Evolutionary conservation across 2,113 vertebrate genomes (phyloP).

Genomic region (Chinchilla lanigera): DNA sequence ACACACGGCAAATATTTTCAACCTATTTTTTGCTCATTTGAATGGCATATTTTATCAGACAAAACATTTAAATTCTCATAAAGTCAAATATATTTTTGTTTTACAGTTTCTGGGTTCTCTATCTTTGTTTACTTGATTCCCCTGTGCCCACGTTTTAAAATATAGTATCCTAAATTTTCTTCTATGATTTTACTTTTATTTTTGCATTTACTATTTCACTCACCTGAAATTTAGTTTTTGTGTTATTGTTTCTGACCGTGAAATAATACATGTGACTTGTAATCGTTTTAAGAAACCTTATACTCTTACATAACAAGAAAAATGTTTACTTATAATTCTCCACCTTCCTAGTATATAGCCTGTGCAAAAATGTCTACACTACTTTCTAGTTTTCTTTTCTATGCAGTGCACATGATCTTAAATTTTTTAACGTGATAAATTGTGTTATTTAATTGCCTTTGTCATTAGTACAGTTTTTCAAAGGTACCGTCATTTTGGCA

Average conservation of each 20-base stretch:
- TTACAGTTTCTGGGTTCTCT: not conserved
- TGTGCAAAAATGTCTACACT: not conserved
- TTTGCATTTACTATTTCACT: slow-evolving; percentile 13
- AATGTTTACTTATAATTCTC: not conserved
- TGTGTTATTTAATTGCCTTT: slow-evolving; percentile 1
- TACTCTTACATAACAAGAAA: not conserved
- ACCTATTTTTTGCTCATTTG: not conserved
- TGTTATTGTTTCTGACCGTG: not conserved
- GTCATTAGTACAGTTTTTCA: not conserved
- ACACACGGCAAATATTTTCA: slow-evolving; percentile 20
- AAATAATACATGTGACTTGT: not conserved
- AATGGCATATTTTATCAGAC: not conserved
- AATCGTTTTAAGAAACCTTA: not conserved
- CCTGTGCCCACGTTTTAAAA: not conserved
- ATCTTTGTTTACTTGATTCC: not conserved
- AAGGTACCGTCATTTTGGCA: not conserved
- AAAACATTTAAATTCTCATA: slow-evolving; percentile 24
- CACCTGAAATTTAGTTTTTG: not conserved
- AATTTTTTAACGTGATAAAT: not conserved
- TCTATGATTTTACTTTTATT: slow-evolving; percentile 37
- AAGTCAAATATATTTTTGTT: not conserved
- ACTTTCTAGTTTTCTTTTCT: not conserved
- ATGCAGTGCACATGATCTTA: not conserved
- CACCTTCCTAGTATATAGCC: not conserved
- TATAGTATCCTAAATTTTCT: slow-evolving; percentile 8